Percentiles rank a stretch among this genome's conserved stretches.
These are phyloP conservation scores for Rhadinocentrus ornatus DNA, from an alignment of 2,797 vertebrate genomes.

Conservation along the genomic window DNA sequence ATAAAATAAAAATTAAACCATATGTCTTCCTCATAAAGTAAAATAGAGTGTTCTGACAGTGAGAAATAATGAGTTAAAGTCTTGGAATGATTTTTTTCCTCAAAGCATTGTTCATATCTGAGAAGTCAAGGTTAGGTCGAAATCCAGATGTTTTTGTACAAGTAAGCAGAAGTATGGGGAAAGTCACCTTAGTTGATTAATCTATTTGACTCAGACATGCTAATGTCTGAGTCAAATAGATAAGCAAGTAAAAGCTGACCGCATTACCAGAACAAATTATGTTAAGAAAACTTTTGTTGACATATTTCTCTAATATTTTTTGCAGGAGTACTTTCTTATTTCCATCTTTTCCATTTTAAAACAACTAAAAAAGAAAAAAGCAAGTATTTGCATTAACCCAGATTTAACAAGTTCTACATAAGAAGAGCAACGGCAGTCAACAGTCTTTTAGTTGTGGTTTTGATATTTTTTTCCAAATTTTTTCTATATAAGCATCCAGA, in stretches of 20 bases:
- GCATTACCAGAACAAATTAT: no score
- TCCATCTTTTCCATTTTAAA: neutral
- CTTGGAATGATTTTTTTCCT: neutral
- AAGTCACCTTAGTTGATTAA: neutral
- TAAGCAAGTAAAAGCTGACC: no score
- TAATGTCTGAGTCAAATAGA: neutral
- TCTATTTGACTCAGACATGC: no score
- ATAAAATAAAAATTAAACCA: conserved; percentile 7
- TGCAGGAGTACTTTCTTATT: neutral
- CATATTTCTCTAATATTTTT: neutral
- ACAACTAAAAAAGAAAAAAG: neutral
- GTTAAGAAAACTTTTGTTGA: no score
- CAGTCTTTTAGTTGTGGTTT: neutral
- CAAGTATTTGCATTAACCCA: neutral
- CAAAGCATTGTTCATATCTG: neutral
- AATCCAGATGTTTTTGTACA: conserved; percentile 14
- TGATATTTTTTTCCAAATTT: neutral
- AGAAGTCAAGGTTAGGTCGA: neutral
- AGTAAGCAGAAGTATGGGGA: neutral
- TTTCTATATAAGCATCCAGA: neutral
- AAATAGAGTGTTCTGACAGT: neutral
- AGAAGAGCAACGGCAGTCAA: neutral
- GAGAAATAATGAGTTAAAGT: neutral
- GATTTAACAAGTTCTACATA: neutral
- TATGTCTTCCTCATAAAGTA: neutral